These are phyloP conservation scores for Rhorus exstirpatorius DNA, from an alignment of 2,888 invertebrate genomes.

Conservation along the genomic window DNA sequence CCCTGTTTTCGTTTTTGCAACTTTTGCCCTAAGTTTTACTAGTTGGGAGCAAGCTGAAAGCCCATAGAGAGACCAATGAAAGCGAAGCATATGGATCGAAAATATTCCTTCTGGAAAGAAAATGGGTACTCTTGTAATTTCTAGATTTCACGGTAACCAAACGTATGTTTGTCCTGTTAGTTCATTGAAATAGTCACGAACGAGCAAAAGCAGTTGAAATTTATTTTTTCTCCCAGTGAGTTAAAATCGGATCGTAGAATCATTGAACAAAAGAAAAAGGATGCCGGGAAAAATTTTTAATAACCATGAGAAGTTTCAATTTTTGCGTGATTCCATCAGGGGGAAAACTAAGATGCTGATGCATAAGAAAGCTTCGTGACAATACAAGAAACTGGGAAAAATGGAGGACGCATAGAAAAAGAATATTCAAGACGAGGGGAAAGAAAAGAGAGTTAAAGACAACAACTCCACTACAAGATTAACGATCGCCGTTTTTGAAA, in stretches of 20 bases:
- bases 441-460: slow-evolving; percentile 11
- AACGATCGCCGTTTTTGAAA: slow-evolving; percentile 64
- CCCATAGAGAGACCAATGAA: slow-evolving; percentile 5
- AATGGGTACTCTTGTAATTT: slow-evolving; percentile 20
- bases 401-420: neutral
- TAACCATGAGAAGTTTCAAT: too few species aligned
- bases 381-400: neutral
- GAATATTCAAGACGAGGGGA: slow-evolving; percentile 21
- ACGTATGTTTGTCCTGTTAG: neutral
- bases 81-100: slow-evolving; percentile 57
- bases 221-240: neutral
- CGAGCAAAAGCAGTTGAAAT: neutral
- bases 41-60: slow-evolving; percentile 8
- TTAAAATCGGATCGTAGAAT: neutral
- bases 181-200: neutral
- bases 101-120: slow-evolving; percentile 26
- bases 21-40: slow-evolving; percentile 36
- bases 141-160: slow-evolving; percentile 12
- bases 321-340: too few species aligned
- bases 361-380: too few species aligned
- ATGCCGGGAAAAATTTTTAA: too few species aligned
- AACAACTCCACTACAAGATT: slow-evolving; percentile 38
- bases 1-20: slow-evolving; percentile 30
- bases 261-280: too few species aligned
- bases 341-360: too few species aligned